Percentiles rank a stretch among this genome's conserved stretches.
Conservation (phyloP, 2,888 invertebrate species). For the Eucera pruinosa region DNA sequence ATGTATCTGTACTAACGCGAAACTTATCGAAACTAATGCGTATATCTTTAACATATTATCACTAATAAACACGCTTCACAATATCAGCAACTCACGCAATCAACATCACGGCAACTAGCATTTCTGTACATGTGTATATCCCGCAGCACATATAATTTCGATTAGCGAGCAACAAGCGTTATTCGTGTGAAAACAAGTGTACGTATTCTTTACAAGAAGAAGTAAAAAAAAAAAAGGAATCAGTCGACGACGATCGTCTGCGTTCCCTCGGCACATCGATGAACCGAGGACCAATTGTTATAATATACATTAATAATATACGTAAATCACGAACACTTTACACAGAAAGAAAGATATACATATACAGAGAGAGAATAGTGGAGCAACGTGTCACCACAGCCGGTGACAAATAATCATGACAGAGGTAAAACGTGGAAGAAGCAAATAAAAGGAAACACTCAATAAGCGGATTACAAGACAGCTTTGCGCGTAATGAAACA, state of each 20-base stretch:
- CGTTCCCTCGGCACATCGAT: not conserved
- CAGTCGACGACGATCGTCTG: not conserved
- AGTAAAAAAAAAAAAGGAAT: not conserved
- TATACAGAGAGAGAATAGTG: conserved; percentile 15
- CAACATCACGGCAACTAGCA: not conserved
- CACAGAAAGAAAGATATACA: not conserved
- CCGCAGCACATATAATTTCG: conserved; percentile 5
- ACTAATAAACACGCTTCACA: conserved; percentile 17
- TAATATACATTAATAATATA: conserved; percentile 15
- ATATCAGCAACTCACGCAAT: conserved; percentile 20
- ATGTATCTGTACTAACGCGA: not conserved
- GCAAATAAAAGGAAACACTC: conserved; percentile 52
- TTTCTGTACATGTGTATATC: conserved; percentile 30
- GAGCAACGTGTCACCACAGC: conserved; percentile 6
- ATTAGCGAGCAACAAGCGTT: not conserved
- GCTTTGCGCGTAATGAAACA: conserved; percentile 51
- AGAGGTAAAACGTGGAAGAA: conserved; percentile 32
- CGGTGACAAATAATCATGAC: conserved; percentile 29
- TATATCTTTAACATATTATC: not conserved
- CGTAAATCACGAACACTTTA: no score
- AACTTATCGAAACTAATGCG: conserved; percentile 9
- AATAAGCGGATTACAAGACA: conserved; percentile 64
- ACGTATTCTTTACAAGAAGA: not conserved
- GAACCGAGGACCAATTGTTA: conserved; percentile 8
- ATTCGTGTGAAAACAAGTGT: not conserved